Evolutionary conservation across 2,797 vertebrate genomes (phyloP).

Genomic region (Hipposideros larvatus): DNA sequence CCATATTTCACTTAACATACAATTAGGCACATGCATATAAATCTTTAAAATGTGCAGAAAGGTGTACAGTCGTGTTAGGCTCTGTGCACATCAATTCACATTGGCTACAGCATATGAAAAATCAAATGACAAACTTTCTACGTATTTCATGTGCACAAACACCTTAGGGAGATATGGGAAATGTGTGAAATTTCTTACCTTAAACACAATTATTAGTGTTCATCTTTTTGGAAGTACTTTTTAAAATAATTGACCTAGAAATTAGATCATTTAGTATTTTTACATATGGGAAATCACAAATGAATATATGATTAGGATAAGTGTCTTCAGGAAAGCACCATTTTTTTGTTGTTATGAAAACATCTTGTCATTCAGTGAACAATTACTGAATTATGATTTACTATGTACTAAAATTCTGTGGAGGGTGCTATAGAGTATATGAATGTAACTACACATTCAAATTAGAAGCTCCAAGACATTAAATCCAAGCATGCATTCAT

Average conservation of each 20-base stretch:
- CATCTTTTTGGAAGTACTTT: neutral
- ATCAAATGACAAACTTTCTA: neutral
- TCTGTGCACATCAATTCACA: slow-evolving; percentile 48
- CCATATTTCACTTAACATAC: slow-evolving; percentile 82
- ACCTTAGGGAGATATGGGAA: neutral
- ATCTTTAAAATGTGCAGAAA: slow-evolving; percentile 63
- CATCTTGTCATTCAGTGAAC: neutral
- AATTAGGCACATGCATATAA: neutral
- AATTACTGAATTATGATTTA: neutral
- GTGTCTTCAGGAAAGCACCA: neutral
- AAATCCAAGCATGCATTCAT: neutral
- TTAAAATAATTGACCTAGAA: neutral
- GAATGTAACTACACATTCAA: neutral
- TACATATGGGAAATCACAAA: neutral
- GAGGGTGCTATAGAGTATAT: neutral
- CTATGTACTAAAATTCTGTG: neutral
- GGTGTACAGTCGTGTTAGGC: slow-evolving; percentile 52
- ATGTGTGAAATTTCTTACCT: neutral
- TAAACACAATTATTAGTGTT: neutral
- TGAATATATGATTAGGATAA: neutral
- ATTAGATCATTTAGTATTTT: neutral
- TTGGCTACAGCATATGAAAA: slow-evolving; percentile 16
- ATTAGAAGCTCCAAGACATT: neutral
- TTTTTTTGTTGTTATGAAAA: neutral
- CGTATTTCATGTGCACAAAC: neutral